Evolutionary conservation across 2,797 vertebrate genomes (phyloP).

Genomic region (Danio jaintianensis): DNA sequence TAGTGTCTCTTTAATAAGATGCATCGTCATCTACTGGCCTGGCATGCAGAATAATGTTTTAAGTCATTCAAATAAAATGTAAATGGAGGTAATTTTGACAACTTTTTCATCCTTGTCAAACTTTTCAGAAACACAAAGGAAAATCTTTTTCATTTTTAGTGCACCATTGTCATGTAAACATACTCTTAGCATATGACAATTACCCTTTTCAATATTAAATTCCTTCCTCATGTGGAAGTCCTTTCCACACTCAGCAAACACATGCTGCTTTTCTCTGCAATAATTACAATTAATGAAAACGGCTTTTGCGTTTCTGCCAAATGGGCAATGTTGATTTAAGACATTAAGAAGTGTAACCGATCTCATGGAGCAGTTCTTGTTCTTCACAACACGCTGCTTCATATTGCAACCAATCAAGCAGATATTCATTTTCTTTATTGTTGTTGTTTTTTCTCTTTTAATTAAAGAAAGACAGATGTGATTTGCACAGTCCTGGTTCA

Average conservation of each 20-base stretch:
- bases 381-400: conserved; percentile 19
- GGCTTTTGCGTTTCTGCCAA: conserved; percentile 72
- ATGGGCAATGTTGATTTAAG: conserved; percentile 40
- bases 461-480: conserved; percentile 45
- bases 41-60: no score
- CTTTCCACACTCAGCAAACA: conserved; percentile 40
- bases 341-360: conserved; percentile 22
- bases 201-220: conserved; percentile 29
- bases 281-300: conserved; percentile 84
- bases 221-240: conserved; percentile 33
- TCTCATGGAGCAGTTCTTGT: conserved; percentile 12
- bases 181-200: no score
- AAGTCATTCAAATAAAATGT: no score
- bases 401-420: conserved; percentile 36
- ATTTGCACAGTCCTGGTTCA: neutral
- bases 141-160: neutral
- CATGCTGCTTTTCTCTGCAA: conserved; percentile 71
- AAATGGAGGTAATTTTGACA: no score
- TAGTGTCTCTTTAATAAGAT: no score
- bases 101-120: no score
- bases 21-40: no score
- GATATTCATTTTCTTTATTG: conserved; percentile 29
- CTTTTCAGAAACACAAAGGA: no score
- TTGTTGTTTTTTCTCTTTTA: conserved; percentile 19
- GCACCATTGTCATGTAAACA: no score